Evolutionary conservation across 2,888 invertebrate species (phyloP), one percentile per base, ranked within the genome.

Genomic region (Nudaria mundana): DNA sequence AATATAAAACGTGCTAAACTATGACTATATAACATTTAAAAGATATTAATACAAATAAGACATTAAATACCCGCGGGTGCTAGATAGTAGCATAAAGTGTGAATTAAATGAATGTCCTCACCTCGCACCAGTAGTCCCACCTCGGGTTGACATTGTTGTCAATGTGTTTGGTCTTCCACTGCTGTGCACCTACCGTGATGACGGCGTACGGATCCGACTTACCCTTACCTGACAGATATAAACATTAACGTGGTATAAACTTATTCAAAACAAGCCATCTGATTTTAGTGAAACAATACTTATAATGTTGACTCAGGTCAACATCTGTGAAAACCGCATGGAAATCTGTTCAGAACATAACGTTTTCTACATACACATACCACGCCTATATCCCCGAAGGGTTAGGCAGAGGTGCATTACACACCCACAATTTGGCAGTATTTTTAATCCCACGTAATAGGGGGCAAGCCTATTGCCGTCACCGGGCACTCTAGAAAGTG

Each of bases 121-220:
- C 98, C 96, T 99, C 99, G 77, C 98, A 99, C 93, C 96, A 97
- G 82, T 91, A 97, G 82, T 99, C 97, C 98, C 99, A 99, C 58
- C 95, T 95, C 3, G 99, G 99, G 89, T 97, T 95, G 16, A 99
- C 92, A 52, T 94, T 95, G 78, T 97, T 98, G 75, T 97, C 95
- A 59, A 99, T 97, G 24, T 95, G 96, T 81, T 96, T 94, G 0
- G 99, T 99, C 78, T 94, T 94, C 88, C 96, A 98, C 77, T 95
- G 94, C 83, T 98, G 96, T 1, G 97, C 95, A 37, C 99, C 99
- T 46, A 99, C 96, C 65, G 93, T 93, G 68, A 97, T 90, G 37
- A 97, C 92, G 30, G 96, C 96, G 80, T 99, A 99, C 3, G 99
- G 99, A 91, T 99, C 99, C 0, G 98, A 98, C 89, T 98, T 98